Evolutionary conservation across 2,797 vertebrate genomes (phyloP).

Genomic region (Labeo calbasu): DNA sequence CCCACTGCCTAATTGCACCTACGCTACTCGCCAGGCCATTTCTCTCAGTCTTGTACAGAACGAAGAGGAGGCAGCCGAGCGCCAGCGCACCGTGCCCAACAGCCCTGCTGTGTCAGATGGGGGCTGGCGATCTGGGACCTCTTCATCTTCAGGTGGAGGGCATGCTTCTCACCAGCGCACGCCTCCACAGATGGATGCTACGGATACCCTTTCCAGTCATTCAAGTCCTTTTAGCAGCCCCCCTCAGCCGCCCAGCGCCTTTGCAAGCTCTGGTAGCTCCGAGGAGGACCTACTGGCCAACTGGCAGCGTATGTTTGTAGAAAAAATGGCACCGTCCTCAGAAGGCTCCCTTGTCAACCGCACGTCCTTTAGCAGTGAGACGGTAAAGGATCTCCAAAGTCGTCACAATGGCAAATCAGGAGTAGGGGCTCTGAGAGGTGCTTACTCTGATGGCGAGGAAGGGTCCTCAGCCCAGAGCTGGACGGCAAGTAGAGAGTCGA

Average conservation of each 20-base stretch:
- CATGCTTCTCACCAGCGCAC: slow-evolving; percentile 59
- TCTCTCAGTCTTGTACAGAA: slow-evolving; percentile 92
- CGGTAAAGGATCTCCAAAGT: slow-evolving; percentile 80
- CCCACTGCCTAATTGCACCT: slow-evolving; percentile 95
- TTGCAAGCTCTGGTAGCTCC: slow-evolving; percentile 89
- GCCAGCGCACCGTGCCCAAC: slow-evolving; percentile 74
- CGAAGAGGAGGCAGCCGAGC: slow-evolving; percentile 75
- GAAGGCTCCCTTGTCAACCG: slow-evolving; percentile 80
- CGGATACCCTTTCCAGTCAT: slow-evolving; percentile 80
- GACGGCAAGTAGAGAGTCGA: slow-evolving; percentile 86
- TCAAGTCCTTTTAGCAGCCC: slow-evolving; percentile 86
- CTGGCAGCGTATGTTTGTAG: slow-evolving; percentile 96
- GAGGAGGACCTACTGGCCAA: slow-evolving; percentile 93
- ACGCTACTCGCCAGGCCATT: slow-evolving; percentile 95
- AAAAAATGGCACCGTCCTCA: slow-evolving; percentile 82
- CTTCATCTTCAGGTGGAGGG: slow-evolving; percentile 71
- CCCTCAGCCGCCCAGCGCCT: slow-evolving; percentile 81
- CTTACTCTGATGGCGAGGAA: slow-evolving; percentile 87
- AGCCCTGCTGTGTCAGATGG: slow-evolving; percentile 80
- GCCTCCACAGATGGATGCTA: slow-evolving; percentile 64
- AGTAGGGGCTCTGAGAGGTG: slow-evolving; percentile 56
- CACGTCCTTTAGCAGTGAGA: slow-evolving; percentile 86
- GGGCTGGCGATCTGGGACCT: slow-evolving; percentile 67
- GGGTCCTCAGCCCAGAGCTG: slow-evolving; percentile 82
- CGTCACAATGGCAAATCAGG: slow-evolving; percentile 69